Evolutionary conservation across 2,797 vertebrate genomes (phyloP), one percentile per base, ranked within the genome.

Genomic region (Chelon labrosus): DNA sequence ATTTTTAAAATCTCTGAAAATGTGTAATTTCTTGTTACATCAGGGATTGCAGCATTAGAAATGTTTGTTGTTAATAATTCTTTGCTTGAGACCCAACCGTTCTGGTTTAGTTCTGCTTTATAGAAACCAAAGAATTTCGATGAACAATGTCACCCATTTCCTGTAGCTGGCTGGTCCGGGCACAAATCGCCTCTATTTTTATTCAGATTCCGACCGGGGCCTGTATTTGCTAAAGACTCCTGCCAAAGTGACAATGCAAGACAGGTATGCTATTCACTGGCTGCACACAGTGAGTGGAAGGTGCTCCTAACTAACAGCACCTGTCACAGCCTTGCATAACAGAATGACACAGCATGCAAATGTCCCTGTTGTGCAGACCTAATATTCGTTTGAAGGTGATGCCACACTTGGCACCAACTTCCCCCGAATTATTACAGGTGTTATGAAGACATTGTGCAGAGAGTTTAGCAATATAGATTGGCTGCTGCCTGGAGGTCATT

Each of bases 121-220:
- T 14, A 55, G 14, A 12, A 42, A 69, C 38, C 12, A 51, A 39
- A 58, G 20, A 22, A 2, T 2, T 5, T 25, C 4, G 19, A 49
- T 60, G 47, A 14, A 27, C 47, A 49, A 16, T 13, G 5, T 47
- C 46, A 37, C 42, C 35, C 39, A 3, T 3, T 58, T 22, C n/a
- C 31, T 51, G 37, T 11, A 35, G 25, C 1, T 0, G 12, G 20
- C 50, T 10, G 54, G 31, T 78, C 49, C 46, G 47, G 52, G 62
- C 72, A 50, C 42, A 57, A 68, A 72, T 75, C 31, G 46, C 27
- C 3, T 52, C 31, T 52, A 31, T 52, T 70, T 70, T 19, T 38
- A 68, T 77, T 75, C 41, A 22, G 51, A 65, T 71, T 60, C 25
- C 57, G 19, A 35, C 66, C n/a, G 59, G 65, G 22, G 50, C 39